These are phyloP conservation scores for Drosophila arizonae DNA, from an alignment of 1,140 invertebrate species.

Conservation along the genomic window DNA sequence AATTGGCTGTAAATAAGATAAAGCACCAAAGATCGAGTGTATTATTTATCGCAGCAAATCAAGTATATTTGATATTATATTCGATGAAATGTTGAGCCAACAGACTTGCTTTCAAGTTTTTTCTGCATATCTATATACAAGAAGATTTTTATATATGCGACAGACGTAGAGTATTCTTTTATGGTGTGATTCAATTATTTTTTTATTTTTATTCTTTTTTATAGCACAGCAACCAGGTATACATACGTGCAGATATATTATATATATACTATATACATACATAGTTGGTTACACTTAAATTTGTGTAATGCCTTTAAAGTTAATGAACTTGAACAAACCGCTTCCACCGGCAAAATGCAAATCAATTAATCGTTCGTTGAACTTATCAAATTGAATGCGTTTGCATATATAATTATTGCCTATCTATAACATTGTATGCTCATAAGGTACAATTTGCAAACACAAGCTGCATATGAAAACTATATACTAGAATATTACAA, in stretches of 20 bases:
- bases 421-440: background rate
- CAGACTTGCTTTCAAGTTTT: background rate
- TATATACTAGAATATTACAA: background rate
- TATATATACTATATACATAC: background rate
- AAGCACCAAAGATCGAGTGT: background rate
- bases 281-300: slow-evolving; percentile 14
- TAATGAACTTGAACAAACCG: slow-evolving; percentile 55
- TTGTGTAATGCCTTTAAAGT: slow-evolving; percentile 42
- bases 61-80: background rate
- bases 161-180: too few relatives aligned
- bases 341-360: slow-evolving; percentile 48
- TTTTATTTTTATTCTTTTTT: background rate
- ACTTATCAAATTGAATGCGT: slow-evolving; percentile 42
- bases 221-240: background rate
- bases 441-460: slow-evolving; percentile 1
- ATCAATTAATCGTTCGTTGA: slow-evolving; percentile 53
- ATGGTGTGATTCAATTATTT: background rate
- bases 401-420: slow-evolving; percentile 37
- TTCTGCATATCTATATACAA: too few relatives aligned
- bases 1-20: too few relatives aligned
- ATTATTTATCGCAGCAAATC: background rate
- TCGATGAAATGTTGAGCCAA: background rate
- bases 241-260: background rate
- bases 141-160: too few relatives aligned
- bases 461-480: slow-evolving; percentile 11